Evolutionary conservation across 2,797 vertebrate species (phyloP).

Genomic region (Simalia tracyae): DNA sequence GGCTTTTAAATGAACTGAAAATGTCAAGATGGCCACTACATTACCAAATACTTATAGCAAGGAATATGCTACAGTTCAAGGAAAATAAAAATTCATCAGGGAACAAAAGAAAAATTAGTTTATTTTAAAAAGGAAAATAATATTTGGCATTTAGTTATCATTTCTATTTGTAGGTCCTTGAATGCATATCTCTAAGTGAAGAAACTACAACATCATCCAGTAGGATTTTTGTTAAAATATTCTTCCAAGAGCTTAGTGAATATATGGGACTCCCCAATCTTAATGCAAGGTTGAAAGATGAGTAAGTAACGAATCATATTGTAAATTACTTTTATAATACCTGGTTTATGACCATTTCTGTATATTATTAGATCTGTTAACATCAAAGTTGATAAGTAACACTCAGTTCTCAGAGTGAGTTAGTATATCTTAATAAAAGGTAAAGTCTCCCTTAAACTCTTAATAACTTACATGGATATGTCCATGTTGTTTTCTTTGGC

Average conservation of each 20-base stretch:
- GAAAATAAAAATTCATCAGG: not conserved
- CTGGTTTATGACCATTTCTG: not conserved
- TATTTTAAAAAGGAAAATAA: not conserved
- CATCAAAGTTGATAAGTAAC: not conserved
- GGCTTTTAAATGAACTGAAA: not conserved
- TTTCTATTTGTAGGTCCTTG: constrained; percentile 85
- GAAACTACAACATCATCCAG: constrained; percentile 97
- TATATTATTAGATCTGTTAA: not conserved
- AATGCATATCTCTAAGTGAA: constrained; percentile 93
- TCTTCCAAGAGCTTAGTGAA: constrained; percentile 97
- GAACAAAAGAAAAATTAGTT: not conserved
- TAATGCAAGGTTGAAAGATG: constrained; percentile 93
- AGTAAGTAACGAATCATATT: constrained; percentile 74
- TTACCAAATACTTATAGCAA: too few relatives aligned
- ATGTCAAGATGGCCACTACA: not conserved
- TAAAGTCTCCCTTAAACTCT: not conserved
- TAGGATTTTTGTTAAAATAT: constrained; percentile 99
- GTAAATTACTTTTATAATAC: not conserved
- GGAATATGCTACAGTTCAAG: not conserved
- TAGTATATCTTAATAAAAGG: not conserved
- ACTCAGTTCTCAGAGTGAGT: not conserved
- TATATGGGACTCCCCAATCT: constrained; percentile 97
- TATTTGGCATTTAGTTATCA: not conserved
- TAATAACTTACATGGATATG: not conserved
- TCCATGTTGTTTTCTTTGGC: not conserved